Percentiles rank a stretch among this genome's conserved stretches.
Evolutionary conservation across 2,797 vertebrate genomes (phyloP).

Genomic region (Aphelocoma californica): DNA sequence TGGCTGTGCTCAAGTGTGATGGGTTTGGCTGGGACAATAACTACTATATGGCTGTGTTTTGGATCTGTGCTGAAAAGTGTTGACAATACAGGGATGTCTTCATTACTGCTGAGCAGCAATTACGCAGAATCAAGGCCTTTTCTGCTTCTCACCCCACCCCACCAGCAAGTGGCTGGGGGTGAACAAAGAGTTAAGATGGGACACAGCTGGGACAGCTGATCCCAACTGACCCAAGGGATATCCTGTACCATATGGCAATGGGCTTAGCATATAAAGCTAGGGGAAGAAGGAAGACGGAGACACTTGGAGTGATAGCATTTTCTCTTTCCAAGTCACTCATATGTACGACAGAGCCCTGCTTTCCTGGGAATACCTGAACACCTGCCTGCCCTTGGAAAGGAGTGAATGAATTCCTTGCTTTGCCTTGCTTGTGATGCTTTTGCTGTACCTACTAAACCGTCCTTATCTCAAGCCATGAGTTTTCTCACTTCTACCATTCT

Average conservation of each 20-base stretch:
- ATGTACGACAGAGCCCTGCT: background rate
- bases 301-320: background rate
- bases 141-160: background rate
- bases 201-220: background rate
- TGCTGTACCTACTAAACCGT: background rate
- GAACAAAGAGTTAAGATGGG: background rate
- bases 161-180: background rate
- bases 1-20: background rate
- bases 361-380: background rate
- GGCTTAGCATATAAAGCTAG: background rate
- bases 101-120: background rate
- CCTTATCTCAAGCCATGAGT: background rate
- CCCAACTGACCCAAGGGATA: background rate
- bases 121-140: background rate
- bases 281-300: background rate
- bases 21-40: background rate
- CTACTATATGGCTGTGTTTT: background rate
- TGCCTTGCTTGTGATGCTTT: background rate
- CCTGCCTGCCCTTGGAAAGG: background rate
- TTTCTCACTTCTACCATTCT: background rate
- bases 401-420: background rate
- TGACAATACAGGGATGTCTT: background rate
- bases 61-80: background rate
- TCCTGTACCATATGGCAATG: background rate
- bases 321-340: background rate